These are phyloP conservation scores for Setophaga kirtlandii DNA, from an alignment of 2,113 vertebrate genomes.

Conservation along the genomic window DNA sequence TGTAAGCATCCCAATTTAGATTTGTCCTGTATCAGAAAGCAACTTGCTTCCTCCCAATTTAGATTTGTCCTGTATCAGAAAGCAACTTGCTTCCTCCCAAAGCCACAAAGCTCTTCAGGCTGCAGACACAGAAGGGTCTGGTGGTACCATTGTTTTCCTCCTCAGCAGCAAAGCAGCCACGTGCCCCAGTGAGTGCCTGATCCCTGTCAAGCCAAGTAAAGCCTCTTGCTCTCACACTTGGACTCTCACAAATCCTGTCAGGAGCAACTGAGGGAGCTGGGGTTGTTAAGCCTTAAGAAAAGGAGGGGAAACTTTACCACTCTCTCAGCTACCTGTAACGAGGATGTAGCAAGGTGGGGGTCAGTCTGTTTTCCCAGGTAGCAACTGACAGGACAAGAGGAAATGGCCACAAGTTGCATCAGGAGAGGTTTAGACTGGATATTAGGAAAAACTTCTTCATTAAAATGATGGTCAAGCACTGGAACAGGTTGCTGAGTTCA, in stretches of 20 bases:
- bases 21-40: neutral
- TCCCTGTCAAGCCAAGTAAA: neutral
- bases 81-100: neutral
- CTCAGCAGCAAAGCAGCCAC: neutral
- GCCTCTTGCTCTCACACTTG: neutral
- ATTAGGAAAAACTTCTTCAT: neutral
- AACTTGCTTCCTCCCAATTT: neutral
- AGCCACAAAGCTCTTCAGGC: neutral
- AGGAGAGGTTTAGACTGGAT: neutral
- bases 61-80: neutral
- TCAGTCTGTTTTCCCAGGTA: neutral
- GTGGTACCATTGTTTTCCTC: neutral
- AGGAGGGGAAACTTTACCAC: neutral
- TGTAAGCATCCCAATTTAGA: neutral
- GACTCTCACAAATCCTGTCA: neutral
- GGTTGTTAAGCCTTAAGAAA: neutral
- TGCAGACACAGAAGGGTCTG: neutral
- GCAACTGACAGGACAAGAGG: neutral
- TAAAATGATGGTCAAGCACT: neutral
- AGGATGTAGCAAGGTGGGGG: neutral
- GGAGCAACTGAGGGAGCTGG: neutral
- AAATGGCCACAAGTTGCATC: neutral
- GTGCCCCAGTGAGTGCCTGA: fast-evolving
- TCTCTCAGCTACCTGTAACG: neutral
- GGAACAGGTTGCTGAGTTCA: neutral